A percentile compares a stretch with the other conserved stretches of the same genome.
Conservation (phyloP, 2,797 vertebrate genomes). For the Pygocentrus nattereri region DNA sequence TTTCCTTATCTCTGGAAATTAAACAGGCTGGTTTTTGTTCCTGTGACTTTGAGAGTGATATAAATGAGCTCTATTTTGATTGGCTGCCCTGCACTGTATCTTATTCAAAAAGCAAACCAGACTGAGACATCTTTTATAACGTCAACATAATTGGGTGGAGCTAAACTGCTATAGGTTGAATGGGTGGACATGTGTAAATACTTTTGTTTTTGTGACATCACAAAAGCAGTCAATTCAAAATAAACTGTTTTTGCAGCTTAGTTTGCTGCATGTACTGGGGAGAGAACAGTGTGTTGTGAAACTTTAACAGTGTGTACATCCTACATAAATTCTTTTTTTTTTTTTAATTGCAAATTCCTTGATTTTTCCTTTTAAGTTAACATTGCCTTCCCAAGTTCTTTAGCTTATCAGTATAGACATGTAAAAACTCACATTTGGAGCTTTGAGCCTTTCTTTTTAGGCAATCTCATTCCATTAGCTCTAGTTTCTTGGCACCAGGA, state of each 20-base stretch:
- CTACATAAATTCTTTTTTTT: no score
- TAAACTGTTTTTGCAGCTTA: background rate
- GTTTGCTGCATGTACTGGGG: background rate
- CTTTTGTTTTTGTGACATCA: no score
- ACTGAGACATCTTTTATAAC: background rate
- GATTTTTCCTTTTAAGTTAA: background rate
- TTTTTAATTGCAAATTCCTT: no score
- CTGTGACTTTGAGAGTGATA: background rate
- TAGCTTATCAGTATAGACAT: conserved; percentile 73
- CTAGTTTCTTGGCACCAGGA: conserved; percentile 74
- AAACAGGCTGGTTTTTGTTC: background rate
- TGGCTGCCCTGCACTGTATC: background rate
- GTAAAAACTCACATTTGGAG: conserved; percentile 57
- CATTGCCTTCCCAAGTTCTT: background rate
- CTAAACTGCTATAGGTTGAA: background rate
- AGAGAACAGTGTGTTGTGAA: no score
- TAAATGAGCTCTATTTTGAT: background rate
- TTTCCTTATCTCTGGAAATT: no score
- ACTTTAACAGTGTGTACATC: no score
- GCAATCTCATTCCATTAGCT: conserved; percentile 77
- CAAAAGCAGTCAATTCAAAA: no score
- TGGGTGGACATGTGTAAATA: background rate
- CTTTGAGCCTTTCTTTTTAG: conserved; percentile 72
- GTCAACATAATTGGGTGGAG: background rate
- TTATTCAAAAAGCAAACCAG: background rate